phyloP scores from a whole-genome alignment of 2,888 invertebrate species.

The Tromatobia lineatoria region DNA sequence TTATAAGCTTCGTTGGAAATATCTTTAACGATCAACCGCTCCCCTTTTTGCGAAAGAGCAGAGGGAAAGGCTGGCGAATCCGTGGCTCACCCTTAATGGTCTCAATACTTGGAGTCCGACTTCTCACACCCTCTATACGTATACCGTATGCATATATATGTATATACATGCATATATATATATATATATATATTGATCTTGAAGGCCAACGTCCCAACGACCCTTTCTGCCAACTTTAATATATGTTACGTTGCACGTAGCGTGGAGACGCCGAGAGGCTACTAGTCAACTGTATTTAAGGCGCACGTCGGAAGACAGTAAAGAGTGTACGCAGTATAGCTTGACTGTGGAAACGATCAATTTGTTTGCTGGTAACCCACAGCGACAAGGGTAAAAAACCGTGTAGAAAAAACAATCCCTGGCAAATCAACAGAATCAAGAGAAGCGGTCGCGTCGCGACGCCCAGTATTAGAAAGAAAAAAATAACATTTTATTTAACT shows the following conservation, averaged over 20 bases:
- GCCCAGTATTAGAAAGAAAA: too few relatives aligned
- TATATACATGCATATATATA: neutral
- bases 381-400: constrained; percentile 8
- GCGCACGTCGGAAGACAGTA: constrained; percentile 45
- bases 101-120: constrained; percentile 9
- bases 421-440: neutral
- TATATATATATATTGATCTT: constrained; percentile 42
- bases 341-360: constrained; percentile 33
- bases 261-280: neutral
- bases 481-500: too few relatives aligned
- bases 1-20: constrained; percentile 58
- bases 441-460: too few relatives aligned
- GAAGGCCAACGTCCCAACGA: constrained; percentile 48
- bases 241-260: constrained; percentile 4
- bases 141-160: constrained; percentile 1
- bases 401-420: neutral
- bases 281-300: constrained; percentile 54
- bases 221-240: constrained; percentile 28
- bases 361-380: constrained; percentile 53
- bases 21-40: constrained; percentile 46
- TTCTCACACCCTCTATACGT: neutral
- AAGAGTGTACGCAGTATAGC: constrained; percentile 34
- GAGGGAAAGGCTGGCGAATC: constrained; percentile 3
- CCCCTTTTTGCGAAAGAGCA: neutral
- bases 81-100: constrained; percentile 51